These are phyloP conservation scores for Chymomyza costata DNA, from an alignment of 1,140 invertebrate species.

Conservation along the genomic window DNA sequence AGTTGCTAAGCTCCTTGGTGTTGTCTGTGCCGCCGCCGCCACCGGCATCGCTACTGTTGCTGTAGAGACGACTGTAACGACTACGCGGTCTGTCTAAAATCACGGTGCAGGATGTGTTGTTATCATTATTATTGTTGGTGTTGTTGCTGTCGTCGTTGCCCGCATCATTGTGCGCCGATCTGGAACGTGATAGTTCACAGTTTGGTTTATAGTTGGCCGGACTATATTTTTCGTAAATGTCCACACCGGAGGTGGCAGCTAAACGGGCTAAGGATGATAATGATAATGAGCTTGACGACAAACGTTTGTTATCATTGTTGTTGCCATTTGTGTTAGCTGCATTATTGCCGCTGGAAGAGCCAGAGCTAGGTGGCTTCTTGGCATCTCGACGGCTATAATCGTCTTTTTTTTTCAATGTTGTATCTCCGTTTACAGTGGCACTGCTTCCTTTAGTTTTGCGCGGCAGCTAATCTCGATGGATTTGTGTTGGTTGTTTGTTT, in stretches of 20 bases:
- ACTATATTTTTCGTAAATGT: slow-evolving; percentile 75
- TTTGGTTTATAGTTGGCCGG: slow-evolving; percentile 75
- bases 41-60: slow-evolving; percentile 38
- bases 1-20: background rate
- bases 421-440: slow-evolving; percentile 23
- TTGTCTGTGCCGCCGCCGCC: background rate
- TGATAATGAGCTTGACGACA: slow-evolving; percentile 68
- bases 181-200: slow-evolving; percentile 75
- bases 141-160: slow-evolving; percentile 26
- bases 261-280: slow-evolving; percentile 72
- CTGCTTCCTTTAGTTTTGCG: slow-evolving; percentile 31
- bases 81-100: slow-evolving; percentile 57
- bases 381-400: slow-evolving; percentile 38
- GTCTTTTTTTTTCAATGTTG: slow-evolving; percentile 21
- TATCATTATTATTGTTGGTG: slow-evolving; percentile 5
- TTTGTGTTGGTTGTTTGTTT: slow-evolving; percentile 21
- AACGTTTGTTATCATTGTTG: slow-evolving; percentile 41
- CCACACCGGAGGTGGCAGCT: slow-evolving; percentile 73
- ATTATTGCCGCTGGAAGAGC: slow-evolving; percentile 15
- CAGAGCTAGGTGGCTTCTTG: slow-evolving; percentile 40
- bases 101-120: slow-evolving; percentile 35
- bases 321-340: slow-evolving; percentile 15
- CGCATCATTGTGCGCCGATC: slow-evolving; percentile 59
- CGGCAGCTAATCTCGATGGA: slow-evolving; percentile 34
- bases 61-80: slow-evolving; percentile 64